Conservation (phyloP, 2,113 vertebrate species). For the Sardina pilchardus region DNA sequence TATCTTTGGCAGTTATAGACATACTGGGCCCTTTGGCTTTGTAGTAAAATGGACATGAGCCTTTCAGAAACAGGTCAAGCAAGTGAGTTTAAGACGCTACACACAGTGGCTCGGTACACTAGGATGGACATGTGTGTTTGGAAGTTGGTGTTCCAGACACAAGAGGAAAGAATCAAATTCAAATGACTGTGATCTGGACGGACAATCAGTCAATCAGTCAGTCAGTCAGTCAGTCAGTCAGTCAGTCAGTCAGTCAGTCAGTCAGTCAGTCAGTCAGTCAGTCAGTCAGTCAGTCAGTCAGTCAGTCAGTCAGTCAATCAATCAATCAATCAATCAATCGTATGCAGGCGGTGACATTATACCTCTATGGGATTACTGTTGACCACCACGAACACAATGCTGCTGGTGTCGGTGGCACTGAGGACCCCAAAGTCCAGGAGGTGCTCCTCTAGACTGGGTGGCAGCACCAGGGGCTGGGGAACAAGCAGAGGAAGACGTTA, state of each 20-base stretch:
- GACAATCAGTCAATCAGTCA: not conserved
- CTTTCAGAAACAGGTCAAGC: no score
- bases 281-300: not conserved
- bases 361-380: constrained; percentile 99
- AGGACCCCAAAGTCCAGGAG: constrained; percentile 92
- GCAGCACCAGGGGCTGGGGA: constrained; percentile 85
- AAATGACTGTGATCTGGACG: not conserved
- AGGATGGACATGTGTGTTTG: no score
- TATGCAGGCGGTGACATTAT: constrained; percentile 33
- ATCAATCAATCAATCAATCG: not conserved
- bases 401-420: constrained; percentile 89
- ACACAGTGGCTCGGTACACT: no score
- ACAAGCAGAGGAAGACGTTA: constrained; percentile 28
- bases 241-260: not conserved
- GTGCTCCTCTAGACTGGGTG: constrained; percentile 83
- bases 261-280: not conserved
- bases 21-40: no score
- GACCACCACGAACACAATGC: constrained; percentile 87
- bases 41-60: no score
- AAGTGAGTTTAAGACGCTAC: no score
- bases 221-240: not conserved
- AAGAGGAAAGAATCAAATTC: no score
- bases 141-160: no score
- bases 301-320: no score
- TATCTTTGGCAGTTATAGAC: no score